A percentile compares a stretch with the other conserved stretches of the same genome.
Conservation (phyloP, 2,113 vertebrate genomes). For the Mus musculus region DNA sequence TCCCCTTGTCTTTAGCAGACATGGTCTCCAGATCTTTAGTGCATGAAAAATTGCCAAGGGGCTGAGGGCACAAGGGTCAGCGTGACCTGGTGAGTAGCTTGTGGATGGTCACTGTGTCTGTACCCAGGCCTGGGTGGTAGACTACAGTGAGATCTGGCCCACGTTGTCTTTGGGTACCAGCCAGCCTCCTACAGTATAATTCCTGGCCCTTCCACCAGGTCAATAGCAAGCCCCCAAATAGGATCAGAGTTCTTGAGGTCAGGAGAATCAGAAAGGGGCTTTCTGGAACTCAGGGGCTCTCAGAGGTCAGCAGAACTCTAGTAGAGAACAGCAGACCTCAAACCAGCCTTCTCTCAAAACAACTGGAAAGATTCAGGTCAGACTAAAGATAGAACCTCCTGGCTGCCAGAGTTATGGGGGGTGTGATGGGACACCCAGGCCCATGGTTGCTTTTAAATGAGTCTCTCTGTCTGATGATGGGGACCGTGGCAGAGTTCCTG, state of each 20-base stretch:
- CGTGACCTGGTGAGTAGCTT: fast-evolving
- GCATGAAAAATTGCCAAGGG: fast-evolving
- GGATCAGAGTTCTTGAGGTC: neutral
- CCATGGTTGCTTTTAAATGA: neutral
- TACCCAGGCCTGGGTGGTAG: neutral
- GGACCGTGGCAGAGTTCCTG: neutral
- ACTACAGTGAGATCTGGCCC: fast-evolving
- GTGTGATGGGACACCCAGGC: neutral
- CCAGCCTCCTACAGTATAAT: fast-evolving
- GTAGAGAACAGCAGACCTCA: neutral
- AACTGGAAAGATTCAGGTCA: slow-evolving; percentile 52
- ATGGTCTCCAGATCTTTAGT: neutral
- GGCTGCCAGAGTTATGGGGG: neutral
- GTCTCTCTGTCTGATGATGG: fast-evolving
- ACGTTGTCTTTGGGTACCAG: fast-evolving
- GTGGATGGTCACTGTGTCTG: fast-evolving
- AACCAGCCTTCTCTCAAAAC: neutral
- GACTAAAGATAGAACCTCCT: slow-evolving; percentile 62
- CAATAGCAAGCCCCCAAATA: too few species aligned
- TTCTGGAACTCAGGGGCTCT: neutral
- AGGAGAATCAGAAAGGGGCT: neutral
- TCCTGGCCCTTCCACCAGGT: neutral
- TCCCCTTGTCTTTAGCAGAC: too few species aligned
- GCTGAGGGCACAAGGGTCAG: fast-evolving
- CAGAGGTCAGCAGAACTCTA: neutral